A percentile compares a stretch with the other conserved stretches of the same genome.
These are phyloP conservation scores for Sinocyclocheilus maitianheensis DNA, from an alignment of 2,113 vertebrate genomes.

Conservation along the genomic window DNA sequence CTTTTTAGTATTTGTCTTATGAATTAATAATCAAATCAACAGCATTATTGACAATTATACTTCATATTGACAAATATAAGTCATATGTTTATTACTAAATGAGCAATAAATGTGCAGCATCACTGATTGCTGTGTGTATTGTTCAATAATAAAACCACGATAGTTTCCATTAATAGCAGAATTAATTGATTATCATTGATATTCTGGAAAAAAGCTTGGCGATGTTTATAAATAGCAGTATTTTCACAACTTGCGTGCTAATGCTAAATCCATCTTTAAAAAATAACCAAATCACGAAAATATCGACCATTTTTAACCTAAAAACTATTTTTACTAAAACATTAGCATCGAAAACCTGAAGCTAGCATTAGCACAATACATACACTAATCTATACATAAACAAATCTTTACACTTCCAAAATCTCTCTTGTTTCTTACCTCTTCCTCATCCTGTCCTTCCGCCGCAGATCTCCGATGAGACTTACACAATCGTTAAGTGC, in stretches of 20 bases:
- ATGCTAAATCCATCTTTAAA: not conserved
- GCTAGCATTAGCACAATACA: too few species aligned
- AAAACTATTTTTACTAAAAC: not conserved
- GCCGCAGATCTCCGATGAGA: not conserved
- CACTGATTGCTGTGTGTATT: not conserved
- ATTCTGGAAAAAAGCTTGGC: not conserved
- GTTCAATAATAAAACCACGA: not conserved
- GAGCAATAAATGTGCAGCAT: not conserved
- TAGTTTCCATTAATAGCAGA: not conserved
- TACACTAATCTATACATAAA: not conserved
- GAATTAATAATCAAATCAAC: not conserved
- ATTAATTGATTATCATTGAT: not conserved
- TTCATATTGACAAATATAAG: not conserved
- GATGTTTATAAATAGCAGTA: not conserved
- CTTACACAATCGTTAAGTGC: not conserved
- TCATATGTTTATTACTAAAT: not conserved
- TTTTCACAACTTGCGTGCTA: not conserved
- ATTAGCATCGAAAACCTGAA: too few species aligned
- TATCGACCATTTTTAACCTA: not conserved
- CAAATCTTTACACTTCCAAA: not conserved
- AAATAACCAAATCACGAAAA: not conserved
- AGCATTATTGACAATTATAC: not conserved
- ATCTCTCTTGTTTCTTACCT: slow-evolving; percentile 29
- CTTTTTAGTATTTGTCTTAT: not conserved
- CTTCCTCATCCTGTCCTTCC: slow-evolving; percentile 47